Evolutionary conservation across 2,888 invertebrate species (phyloP), one percentile per base, ranked within the genome.

Genomic region (Caenorhabditis becei): DNA sequence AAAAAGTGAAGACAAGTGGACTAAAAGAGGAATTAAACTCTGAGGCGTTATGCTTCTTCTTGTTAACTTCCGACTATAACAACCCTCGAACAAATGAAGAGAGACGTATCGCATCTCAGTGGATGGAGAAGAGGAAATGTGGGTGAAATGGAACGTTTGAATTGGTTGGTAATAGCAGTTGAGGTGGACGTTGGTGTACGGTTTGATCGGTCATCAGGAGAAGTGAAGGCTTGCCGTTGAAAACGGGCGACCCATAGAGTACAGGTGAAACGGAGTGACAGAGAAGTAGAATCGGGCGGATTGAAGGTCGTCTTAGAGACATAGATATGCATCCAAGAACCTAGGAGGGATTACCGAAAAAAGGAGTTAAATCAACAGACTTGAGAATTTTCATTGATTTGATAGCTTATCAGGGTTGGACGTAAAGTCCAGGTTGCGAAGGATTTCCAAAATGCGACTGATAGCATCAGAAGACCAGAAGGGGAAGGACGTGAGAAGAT

Each of bases 251-350:
- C 18, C 10, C 18, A 51, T 23, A 51, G 61, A 77, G 65, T 24
- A 37, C 0, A 20, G 24, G 58, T 8, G 26, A 35, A 10, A 11
- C 1, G 51, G 77, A 69, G 67, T 14, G 11, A n/a, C 23, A 51
- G 62, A 49, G 66, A 75, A n/a, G 23, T 2, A 8, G 54, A 35
- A 56, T 56, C 54, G 54, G 71, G 2, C n/a, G 61, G 51, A 35
- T 51, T 59, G 65, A 75, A 75, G 67, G 66, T 61, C 75, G 47
- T 47, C 44, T 37, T n/a, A 10, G 61, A 65, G 66, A 59, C 47
- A 65, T 65, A 59, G 74, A 65, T 66, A 74, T 74, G 65, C 74
- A 66, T 66, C 66, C 74, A 37, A 51, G 58, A 65, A 65, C 62
- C 47, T 24, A 24, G 32, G 37, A 51, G 28, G 47, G 32, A 41